Evolutionary conservation across 2,797 vertebrate species (phyloP).

Genomic region (Bufotes viridis): DNA sequence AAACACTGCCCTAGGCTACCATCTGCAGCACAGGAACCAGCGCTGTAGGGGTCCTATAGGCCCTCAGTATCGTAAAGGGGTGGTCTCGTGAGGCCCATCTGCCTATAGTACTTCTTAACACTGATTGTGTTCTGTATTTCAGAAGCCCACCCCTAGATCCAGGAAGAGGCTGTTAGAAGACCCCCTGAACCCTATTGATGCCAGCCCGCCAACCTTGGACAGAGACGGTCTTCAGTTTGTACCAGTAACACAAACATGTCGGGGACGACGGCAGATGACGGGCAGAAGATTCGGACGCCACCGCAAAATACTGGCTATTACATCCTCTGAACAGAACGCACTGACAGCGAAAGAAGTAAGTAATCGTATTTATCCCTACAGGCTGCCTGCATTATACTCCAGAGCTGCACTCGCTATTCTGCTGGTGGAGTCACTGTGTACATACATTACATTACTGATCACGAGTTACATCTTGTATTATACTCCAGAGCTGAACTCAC

Average conservation of each 20-base stretch:
- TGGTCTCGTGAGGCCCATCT: not conserved
- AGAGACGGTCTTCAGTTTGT: conserved; percentile 57
- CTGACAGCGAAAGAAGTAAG: conserved; percentile 84
- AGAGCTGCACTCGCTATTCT: too few relatives aligned
- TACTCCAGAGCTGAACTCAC: too few relatives aligned
- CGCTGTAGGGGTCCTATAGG: too few relatives aligned
- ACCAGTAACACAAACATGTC: conserved; percentile 72
- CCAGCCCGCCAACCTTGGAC: conserved; percentile 38
- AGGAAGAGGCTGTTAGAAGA: conserved; percentile 47
- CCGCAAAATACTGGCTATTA: conserved; percentile 71
- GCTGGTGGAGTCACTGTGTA: too few relatives aligned
- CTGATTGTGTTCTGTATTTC: not conserved
- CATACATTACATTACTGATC: too few relatives aligned
- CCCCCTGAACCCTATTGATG: conserved; percentile 62
- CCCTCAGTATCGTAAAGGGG: too few relatives aligned
- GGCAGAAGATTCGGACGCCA: conserved; percentile 75
- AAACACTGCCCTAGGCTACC: too few relatives aligned
- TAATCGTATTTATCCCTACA: not conserved
- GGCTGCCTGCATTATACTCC: not conserved
- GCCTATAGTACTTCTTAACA: not conserved
- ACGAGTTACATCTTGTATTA: too few relatives aligned
- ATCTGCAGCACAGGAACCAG: too few relatives aligned
- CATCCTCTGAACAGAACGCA: conserved; percentile 72
- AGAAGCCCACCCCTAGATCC: conserved; percentile 46
- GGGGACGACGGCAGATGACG: conserved; percentile 63